Base-by-base conservation (phyloP, 2,797 vertebrate species). In the Kryptopterus vitreolus region DNA sequence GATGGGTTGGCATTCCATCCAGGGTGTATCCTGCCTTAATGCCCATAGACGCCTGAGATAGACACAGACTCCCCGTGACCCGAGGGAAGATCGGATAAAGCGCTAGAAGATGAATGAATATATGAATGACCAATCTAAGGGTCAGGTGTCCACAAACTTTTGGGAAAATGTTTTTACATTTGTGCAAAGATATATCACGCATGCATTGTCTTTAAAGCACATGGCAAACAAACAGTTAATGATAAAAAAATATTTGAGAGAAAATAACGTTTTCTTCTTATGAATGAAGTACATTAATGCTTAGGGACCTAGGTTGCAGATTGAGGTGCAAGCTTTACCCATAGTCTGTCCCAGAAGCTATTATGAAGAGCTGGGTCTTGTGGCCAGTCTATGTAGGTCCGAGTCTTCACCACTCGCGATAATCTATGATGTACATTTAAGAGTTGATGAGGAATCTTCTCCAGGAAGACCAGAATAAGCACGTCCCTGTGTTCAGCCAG, bases 391-490 rank as follows among this genome's bases (percentile, higher is more conserved):
- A 86, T 66, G 66, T 80, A 80, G 9, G 81, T 85, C 55, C 53
- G 77, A 0, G 73, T 81, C 72, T 87, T 85, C 3, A 87, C 69
- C 69, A 83, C 57, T 3, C 74, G 63, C 43, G 85, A 84, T 84
- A 94, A 88, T 68, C 87, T 78, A 70, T 91, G 88, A 81, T 91
- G 92, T 63, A 75, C 87, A 8, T 88, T 89, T 9, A 92, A 87
- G 70, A 86, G 85, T 33, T 84, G 81, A 59, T 88, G 74, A 0
- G 87, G 87, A 52, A 92, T 88, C 29, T 84, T 81, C 85, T 92
- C 91, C 76, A 93, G 76, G 78, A 92, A 91, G 4, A 92, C 79
- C 26, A 91, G 79, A 50, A 92, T 85, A 53, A 93, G 87, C 31
- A 91, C 88, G 38, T 91, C 90, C 46, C 85, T 86, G 53, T 89